These are phyloP conservation scores for Aphidius ervi DNA, from an alignment of 1,140 invertebrate genomes.

Conservation along the genomic window DNA sequence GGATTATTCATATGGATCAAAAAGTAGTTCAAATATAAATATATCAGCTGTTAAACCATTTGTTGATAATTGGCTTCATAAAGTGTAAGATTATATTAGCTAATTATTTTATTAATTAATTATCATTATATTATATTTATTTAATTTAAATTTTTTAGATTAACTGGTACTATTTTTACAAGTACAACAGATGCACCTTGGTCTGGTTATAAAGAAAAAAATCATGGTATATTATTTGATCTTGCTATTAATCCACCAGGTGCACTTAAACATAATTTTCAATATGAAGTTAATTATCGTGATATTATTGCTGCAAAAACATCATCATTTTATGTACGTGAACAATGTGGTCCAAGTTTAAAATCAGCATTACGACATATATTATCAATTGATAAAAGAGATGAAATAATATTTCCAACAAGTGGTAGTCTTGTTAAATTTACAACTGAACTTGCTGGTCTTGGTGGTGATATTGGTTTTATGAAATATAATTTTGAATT, in stretches of 20 bases:
- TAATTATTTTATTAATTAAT: neutral
- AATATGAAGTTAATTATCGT: slow-evolving; percentile 78
- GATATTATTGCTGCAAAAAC: slow-evolving; percentile 63
- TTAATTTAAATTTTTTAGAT: slow-evolving; percentile 50
- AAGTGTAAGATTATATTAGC: slow-evolving; percentile 36
- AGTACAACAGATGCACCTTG: slow-evolving; percentile 70
- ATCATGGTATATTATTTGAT: slow-evolving; percentile 64
- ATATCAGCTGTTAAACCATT: slow-evolving; percentile 74
- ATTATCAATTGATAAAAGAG: slow-evolving; percentile 71
- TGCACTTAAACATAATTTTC: slow-evolving; percentile 67
- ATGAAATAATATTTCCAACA: slow-evolving; percentile 74
- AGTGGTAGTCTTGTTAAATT: slow-evolving; percentile 65
- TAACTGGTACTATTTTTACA: slow-evolving; percentile 67
- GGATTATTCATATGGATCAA: slow-evolving; percentile 72
- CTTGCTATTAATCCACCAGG: slow-evolving; percentile 62
- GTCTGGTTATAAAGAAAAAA: slow-evolving; percentile 71
- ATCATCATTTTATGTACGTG: slow-evolving; percentile 73
- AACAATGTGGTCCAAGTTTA: slow-evolving; percentile 78
- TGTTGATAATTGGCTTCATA: slow-evolving; percentile 45
- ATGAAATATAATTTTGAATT: slow-evolving; percentile 76
- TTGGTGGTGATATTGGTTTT: slow-evolving; percentile 84
- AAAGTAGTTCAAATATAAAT: slow-evolving; percentile 69
- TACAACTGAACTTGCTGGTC: slow-evolving; percentile 75
- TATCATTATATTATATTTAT: slow-evolving; percentile 19
- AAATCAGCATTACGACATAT: slow-evolving; percentile 81